Conservation (phyloP, 2,113 vertebrate genomes). For the Phyllostomus discolor region DNA sequence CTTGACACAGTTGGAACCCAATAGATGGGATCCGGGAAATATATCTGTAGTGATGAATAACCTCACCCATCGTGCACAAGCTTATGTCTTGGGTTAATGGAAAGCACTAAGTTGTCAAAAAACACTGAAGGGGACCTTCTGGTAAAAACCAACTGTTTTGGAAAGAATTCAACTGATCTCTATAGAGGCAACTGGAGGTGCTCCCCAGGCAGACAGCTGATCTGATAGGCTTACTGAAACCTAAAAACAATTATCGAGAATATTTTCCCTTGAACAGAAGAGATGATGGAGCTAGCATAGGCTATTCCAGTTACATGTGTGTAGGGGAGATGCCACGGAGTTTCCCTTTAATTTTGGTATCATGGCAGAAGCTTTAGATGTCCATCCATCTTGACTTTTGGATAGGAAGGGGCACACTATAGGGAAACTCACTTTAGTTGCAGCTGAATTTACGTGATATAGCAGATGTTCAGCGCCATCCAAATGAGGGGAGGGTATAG, state of each 20-base stretch:
- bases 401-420: not conserved
- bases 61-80: not conserved
- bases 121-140: not conserved
- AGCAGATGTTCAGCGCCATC: not conserved
- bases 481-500: not conserved
- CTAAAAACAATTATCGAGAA: not conserved
- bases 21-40: not conserved
- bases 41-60: not conserved
- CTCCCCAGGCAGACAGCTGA: not conserved
- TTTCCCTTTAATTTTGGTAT: not conserved
- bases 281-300: not conserved
- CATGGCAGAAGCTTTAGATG: not conserved
- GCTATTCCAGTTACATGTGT: not conserved
- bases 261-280: not conserved
- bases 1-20: not conserved
- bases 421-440: not conserved
- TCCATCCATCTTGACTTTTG: not conserved
- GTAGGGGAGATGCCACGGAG: not conserved
- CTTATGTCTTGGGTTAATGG: not conserved
- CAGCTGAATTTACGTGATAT: not conserved
- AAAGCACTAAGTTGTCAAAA: not conserved
- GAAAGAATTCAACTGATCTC: not conserved
- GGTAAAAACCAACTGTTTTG: not conserved
- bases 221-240: not conserved
- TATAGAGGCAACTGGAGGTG: not conserved